A percentile compares a stretch with the other conserved stretches of the same genome.
Conservation (phyloP, 1,140 invertebrate species). For the Heterodera carotae region DNA sequence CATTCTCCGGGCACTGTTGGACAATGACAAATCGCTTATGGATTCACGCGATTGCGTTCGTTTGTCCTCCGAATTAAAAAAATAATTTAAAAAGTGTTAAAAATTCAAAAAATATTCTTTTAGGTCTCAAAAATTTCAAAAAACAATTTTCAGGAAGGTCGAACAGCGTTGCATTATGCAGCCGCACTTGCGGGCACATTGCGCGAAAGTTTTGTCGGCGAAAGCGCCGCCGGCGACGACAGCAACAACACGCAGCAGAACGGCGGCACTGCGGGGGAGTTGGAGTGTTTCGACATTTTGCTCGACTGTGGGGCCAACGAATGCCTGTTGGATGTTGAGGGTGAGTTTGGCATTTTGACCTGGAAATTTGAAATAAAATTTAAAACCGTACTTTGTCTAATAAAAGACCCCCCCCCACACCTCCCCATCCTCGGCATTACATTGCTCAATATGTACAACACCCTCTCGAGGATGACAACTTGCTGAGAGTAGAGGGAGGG, state of each 20-base stretch:
- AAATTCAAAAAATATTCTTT: not conserved
- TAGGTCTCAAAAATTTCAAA: not conserved
- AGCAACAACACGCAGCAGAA: not conserved
- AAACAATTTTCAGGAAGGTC: constrained; percentile 72
- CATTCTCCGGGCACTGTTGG: constrained; percentile 44
- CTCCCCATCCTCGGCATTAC: too few species aligned
- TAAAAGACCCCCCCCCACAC: too few species aligned
- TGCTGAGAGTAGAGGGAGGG: too few species aligned
- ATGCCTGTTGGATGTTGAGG: constrained; percentile 47
- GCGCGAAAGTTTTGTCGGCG: not conserved
- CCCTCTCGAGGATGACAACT: too few species aligned
- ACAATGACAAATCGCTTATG: constrained; percentile 26
- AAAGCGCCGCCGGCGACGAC: not conserved
- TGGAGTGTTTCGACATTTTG: constrained; percentile 53
- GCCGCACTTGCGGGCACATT: constrained; percentile 71
- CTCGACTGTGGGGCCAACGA: constrained; percentile 56
- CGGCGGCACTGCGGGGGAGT: constrained; percentile 32
- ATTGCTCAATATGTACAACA: too few species aligned
- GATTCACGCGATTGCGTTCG: constrained; percentile 53
- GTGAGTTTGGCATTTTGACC: too few species aligned
- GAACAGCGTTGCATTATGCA: constrained; percentile 85
- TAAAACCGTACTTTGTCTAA: too few species aligned
- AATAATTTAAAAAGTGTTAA: constrained; percentile 2
- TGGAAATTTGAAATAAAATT: too few species aligned
- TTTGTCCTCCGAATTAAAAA: constrained; percentile 28